phyloP scores from a whole-genome alignment of 2,888 invertebrate genomes.

The Cantharis flavilabris region DNA sequence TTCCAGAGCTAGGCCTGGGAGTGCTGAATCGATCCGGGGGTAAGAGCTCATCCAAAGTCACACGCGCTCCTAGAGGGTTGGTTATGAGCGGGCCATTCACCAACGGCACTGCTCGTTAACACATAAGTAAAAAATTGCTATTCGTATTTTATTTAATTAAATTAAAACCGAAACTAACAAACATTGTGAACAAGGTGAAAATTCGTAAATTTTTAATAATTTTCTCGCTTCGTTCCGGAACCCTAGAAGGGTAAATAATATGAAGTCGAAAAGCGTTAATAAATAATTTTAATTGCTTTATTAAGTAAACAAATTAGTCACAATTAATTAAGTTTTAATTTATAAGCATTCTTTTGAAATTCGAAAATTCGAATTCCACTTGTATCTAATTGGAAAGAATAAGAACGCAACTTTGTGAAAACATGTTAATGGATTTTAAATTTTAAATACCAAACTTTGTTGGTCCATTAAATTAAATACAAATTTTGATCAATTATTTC shows the following conservation, averaged over 20 bases:
- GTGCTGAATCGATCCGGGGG: slow-evolving; percentile 46
- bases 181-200: background rate
- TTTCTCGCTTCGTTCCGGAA: background rate
- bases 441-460: background rate
- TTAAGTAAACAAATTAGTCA: background rate
- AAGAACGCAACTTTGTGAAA: background rate
- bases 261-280: background rate
- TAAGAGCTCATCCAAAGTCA: slow-evolving; percentile 43
- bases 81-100: slow-evolving; percentile 37
- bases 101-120: slow-evolving; percentile 29
- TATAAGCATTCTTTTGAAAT: background rate
- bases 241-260: background rate
- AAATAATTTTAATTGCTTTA: background rate
- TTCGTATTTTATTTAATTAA: background rate
- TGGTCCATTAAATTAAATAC: background rate
- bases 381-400: background rate
- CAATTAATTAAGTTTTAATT: background rate
- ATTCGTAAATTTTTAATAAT: background rate
- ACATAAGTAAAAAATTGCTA: slow-evolving; percentile 10
- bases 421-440: background rate
- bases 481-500: background rate
- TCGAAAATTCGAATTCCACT: background rate
- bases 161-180: background rate
- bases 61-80: slow-evolving; percentile 39
- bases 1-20: slow-evolving; percentile 45